phyloP scores from a whole-genome alignment of 2,888 invertebrate genomes.

The Lepidochrysops patricia region DNA sequence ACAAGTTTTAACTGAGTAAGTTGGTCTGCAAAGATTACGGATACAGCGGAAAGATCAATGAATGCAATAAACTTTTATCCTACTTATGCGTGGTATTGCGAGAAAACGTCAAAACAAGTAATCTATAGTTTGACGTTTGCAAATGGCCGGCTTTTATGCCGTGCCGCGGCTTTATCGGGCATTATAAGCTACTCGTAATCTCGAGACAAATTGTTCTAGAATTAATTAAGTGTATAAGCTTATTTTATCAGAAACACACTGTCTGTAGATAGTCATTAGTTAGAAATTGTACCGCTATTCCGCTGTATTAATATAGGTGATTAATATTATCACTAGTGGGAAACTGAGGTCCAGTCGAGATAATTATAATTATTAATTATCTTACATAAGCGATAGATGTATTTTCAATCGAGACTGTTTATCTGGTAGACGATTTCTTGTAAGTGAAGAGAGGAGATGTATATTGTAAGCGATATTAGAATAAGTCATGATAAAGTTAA shows the following conservation, averaged over 20 bases:
- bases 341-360: background rate
- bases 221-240: constrained; percentile 16
- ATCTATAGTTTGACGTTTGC: constrained; percentile 54
- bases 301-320: background rate
- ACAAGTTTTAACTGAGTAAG: background rate
- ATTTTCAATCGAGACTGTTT: too few relatives aligned
- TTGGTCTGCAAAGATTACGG: background rate
- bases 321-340: constrained; percentile 2
- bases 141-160: constrained; percentile 45
- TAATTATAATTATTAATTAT: background rate
- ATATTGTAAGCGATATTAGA: too few relatives aligned
- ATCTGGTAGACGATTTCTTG: too few relatives aligned
- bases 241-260: constrained; percentile 18
- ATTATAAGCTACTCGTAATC: constrained; percentile 17
- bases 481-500: too few relatives aligned
- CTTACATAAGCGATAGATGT: background rate
- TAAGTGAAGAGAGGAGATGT: too few relatives aligned
- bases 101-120: constrained; percentile 49
- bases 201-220: constrained; percentile 16
- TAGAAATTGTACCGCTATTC: constrained; percentile 5
- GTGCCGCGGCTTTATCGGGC: constrained; percentile 13
- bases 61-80: constrained; percentile 11
- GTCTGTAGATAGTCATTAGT: constrained; percentile 13
- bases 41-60: background rate
- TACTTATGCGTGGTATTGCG: constrained; percentile 30